These are phyloP conservation scores for Ramphastos sulfuratus DNA, from an alignment of 2,113 vertebrate genomes.

Conservation along the genomic window DNA sequence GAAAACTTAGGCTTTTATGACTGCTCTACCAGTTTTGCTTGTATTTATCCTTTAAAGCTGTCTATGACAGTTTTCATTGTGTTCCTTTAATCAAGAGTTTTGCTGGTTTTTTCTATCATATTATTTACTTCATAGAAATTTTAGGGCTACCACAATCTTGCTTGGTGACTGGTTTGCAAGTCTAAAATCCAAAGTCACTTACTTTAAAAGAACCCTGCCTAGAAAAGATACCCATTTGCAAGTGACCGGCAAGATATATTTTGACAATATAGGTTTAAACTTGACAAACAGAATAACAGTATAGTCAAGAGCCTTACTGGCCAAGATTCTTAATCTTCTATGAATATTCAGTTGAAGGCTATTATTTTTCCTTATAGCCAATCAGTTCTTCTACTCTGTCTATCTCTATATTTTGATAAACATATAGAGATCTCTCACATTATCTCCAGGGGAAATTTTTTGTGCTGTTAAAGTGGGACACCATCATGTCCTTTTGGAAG, in stretches of 20 bases:
- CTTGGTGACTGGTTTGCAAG: neutral
- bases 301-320: neutral
- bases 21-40: neutral
- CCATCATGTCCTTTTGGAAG: neutral
- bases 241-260: neutral
- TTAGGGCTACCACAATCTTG: neutral
- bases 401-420: neutral
- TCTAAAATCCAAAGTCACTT: neutral
- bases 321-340: neutral
- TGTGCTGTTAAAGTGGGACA: neutral
- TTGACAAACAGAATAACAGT: neutral
- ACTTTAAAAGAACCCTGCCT: neutral
- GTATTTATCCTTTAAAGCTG: neutral
- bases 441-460: neutral
- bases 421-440: neutral
- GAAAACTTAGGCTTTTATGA: neutral
- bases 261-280: neutral
- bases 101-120: neutral
- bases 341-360: neutral
- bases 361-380: neutral
- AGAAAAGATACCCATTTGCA: neutral
- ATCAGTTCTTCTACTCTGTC: neutral
- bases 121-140: neutral
- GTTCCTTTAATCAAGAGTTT: neutral
- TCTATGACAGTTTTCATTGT: neutral